Percentiles rank a stretch among this genome's conserved stretches.
phyloP scores from a whole-genome alignment of 2,797 vertebrate species.

The Notolepis coatsorum region DNA sequence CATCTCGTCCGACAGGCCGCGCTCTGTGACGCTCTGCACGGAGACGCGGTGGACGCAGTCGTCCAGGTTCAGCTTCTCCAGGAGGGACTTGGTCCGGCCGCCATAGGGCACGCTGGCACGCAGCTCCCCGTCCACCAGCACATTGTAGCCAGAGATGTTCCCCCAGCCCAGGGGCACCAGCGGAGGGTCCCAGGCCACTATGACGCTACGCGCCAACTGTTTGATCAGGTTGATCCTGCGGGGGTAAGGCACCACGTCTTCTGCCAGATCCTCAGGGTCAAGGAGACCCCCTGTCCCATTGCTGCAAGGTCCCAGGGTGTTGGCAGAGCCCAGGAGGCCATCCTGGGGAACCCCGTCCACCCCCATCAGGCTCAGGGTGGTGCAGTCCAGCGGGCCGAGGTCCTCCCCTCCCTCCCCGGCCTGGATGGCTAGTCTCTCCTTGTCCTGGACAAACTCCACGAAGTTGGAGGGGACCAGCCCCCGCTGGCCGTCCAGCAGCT shows the following conservation, averaged over 20 bases:
- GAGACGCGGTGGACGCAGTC: slow-evolving; percentile 91
- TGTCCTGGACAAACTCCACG: slow-evolving; percentile 97
- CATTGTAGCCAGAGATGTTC: slow-evolving; percentile 90
- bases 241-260: slow-evolving; percentile 97
- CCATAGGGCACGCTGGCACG: slow-evolving; percentile 85
- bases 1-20: slow-evolving; percentile 91
- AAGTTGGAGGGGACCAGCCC: slow-evolving; percentile 98
- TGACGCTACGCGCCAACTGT: slow-evolving; percentile 97
- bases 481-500: slow-evolving; percentile 95
- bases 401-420: slow-evolving; percentile 84
- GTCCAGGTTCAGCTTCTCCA: slow-evolving; percentile 95
- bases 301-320: slow-evolving; percentile 81
- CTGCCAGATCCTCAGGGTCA: slow-evolving; percentile 89
- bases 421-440: slow-evolving; percentile 80
- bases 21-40: slow-evolving; percentile 88
- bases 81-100: slow-evolving; percentile 89
- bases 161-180: slow-evolving; percentile 91
- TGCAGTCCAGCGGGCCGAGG: slow-evolving; percentile 81
- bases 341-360: slow-evolving; percentile 75
- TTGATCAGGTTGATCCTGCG: slow-evolving; percentile 96
- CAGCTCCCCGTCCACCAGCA: slow-evolving; percentile 91
- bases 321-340: slow-evolving; percentile 61
- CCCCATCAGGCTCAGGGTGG: slow-evolving; percentile 68
- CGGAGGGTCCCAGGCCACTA: slow-evolving; percentile 97
- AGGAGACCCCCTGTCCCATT: slow-evolving; percentile 81